Evolutionary conservation across 2,797 vertebrate genomes (phyloP).

Genomic region (Chrysocyon brachyurus): DNA sequence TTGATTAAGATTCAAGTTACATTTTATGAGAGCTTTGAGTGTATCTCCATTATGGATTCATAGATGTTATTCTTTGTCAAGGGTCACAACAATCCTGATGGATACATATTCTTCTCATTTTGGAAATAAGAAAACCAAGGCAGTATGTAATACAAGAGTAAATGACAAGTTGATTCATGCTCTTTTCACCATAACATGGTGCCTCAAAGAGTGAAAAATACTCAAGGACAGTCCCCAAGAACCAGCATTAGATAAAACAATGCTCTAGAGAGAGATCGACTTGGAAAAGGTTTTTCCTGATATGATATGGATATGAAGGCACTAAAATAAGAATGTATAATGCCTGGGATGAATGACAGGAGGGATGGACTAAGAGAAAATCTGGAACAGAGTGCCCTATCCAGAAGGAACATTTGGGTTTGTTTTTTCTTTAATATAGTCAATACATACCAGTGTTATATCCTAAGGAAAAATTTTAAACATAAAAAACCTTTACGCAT

Average conservation of each 20-base stretch:
- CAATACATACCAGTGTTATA: neutral
- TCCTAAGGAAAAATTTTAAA: constrained; percentile 30
- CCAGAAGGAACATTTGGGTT: neutral
- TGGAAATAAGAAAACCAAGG: constrained; percentile 27
- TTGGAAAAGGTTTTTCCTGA: constrained; percentile 17
- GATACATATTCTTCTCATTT: neutral
- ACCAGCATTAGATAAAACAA: neutral
- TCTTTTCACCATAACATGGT: neutral
- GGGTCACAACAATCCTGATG: neutral
- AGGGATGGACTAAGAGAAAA: neutral
- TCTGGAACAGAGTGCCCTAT: neutral
- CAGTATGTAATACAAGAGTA: neutral
- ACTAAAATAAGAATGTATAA: neutral
- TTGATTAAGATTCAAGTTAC: constrained; percentile 33
- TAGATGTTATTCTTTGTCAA: constrained; percentile 23
- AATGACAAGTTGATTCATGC: neutral
- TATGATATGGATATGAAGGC: no score
- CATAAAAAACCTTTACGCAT: neutral
- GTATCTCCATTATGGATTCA: neutral
- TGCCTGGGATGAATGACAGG: neutral
- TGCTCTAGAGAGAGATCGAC: neutral
- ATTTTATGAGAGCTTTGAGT: neutral
- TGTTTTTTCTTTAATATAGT: neutral
- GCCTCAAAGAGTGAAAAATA: neutral
- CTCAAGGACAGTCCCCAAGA: neutral